Conservation (phyloP, 2,113 vertebrate genomes). For the Sorex araneus region DNA sequence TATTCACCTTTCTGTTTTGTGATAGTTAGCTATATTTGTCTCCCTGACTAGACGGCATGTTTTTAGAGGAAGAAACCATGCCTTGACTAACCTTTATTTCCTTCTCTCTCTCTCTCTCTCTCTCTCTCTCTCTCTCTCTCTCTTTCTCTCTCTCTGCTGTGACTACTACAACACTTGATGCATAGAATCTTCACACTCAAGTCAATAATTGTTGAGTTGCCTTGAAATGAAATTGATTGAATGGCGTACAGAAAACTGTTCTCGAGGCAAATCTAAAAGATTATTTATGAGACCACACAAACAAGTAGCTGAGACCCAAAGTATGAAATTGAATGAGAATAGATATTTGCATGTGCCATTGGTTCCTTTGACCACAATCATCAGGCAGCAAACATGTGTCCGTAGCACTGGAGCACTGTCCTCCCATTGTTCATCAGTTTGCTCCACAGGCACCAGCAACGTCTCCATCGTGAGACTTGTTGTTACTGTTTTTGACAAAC, state of each 20-base stretch:
- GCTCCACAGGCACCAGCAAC: too few relatives aligned
- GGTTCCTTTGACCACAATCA: slow-evolving; percentile 12
- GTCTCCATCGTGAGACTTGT: too few relatives aligned
- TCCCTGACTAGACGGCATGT: not conserved
- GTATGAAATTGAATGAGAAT: not conserved
- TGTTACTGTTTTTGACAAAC: not conserved
- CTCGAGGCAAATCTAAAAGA: too few relatives aligned
- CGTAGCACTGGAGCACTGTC: too few relatives aligned
- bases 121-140: not conserved
- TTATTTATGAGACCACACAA: not conserved
- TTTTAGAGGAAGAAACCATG: not conserved
- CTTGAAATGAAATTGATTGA: not conserved
- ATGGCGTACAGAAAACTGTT: not conserved
- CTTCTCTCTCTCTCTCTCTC: not conserved
- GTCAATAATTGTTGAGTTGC: not conserved
- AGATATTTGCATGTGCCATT: not conserved
- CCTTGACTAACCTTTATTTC: not conserved
- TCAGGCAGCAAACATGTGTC: not conserved
- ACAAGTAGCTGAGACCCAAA: not conserved
- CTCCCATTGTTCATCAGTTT: too few relatives aligned
- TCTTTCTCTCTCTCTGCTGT: not conserved
- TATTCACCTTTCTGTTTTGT: not conserved
- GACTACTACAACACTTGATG: not conserved
- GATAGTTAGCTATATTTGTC: not conserved
- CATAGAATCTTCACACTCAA: not conserved